phyloP scores from a whole-genome alignment of 2,797 vertebrate genomes.

The Catamblyrhynchus diadema region DNA sequence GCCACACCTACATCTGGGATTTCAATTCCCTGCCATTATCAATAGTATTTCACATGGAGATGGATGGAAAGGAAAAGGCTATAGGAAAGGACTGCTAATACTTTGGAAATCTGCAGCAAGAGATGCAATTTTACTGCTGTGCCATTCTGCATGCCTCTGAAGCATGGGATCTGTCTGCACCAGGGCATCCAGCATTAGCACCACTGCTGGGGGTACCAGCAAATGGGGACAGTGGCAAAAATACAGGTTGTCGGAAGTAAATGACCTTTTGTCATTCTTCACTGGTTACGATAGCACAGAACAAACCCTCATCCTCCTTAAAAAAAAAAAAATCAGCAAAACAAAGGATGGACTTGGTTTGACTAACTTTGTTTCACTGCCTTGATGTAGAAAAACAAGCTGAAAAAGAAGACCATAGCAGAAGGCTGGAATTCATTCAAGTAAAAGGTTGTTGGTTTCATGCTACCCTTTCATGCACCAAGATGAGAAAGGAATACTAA shows the following conservation, averaged over 20 bases:
- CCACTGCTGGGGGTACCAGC: not conserved
- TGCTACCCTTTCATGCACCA: not conserved
- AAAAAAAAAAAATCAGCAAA: not conserved
- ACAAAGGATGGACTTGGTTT: not conserved
- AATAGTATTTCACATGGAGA: not conserved
- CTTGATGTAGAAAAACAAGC: not conserved
- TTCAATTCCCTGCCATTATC: not conserved
- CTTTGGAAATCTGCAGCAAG: not conserved
- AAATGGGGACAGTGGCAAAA: not conserved
- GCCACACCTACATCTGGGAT: not conserved
- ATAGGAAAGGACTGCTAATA: not conserved
- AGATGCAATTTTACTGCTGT: rapidly evolving
- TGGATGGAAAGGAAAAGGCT: not conserved
- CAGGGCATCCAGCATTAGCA: not conserved
- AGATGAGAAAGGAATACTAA: not conserved
- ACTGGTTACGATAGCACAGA: rapidly evolving
- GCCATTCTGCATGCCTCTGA: not conserved
- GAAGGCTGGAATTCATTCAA: not conserved
- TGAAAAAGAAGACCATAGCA: not conserved
- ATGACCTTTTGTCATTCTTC: not conserved
- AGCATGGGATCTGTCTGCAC: rapidly evolving
- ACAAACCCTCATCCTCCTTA: not conserved
- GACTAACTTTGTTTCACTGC: not conserved
- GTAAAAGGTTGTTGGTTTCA: not conserved
- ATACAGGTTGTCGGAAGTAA: not conserved